phyloP scores from a whole-genome alignment of 2,888 invertebrate species.

The Orthonychiurus folsomi region DNA sequence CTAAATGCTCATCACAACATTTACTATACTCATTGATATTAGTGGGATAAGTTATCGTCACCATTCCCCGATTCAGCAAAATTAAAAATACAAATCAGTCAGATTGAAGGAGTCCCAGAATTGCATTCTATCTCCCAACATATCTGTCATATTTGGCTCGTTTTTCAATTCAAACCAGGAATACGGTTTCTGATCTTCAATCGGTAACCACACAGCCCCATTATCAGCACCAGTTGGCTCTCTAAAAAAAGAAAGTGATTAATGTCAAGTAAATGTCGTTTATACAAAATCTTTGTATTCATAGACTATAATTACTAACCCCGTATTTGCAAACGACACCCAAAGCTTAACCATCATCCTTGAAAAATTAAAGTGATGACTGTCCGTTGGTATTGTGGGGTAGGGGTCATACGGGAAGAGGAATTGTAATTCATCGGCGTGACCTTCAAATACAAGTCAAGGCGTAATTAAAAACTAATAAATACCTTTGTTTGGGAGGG shows the following conservation, averaged over 20 bases:
- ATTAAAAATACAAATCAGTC: conserved; percentile 7
- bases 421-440: conserved; percentile 9
- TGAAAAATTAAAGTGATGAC: not conserved
- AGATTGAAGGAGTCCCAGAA: conserved; percentile 9
- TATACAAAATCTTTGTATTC: not conserved
- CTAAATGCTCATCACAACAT: too few relatives aligned
- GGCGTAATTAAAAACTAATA: too few relatives aligned
- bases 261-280: not conserved
- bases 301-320: not conserved
- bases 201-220: conserved; percentile 7
- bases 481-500: too few relatives aligned
- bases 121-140: conserved; percentile 3
- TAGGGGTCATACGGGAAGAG: conserved; percentile 7
- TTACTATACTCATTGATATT: too few relatives aligned
- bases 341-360: conserved; percentile 5
- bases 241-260: conserved; percentile 8
- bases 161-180: not conserved
- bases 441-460: too few relatives aligned
- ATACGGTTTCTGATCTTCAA: conserved; percentile 3
- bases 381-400: not conserved
- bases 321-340: not conserved
- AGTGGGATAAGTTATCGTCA: too few relatives aligned
- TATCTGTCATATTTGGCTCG: not conserved
- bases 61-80: too few relatives aligned
- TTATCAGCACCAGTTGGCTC: not conserved